Conservation (phyloP, 2,797 vertebrate genomes). For the Choloepus didactylus region DNA sequence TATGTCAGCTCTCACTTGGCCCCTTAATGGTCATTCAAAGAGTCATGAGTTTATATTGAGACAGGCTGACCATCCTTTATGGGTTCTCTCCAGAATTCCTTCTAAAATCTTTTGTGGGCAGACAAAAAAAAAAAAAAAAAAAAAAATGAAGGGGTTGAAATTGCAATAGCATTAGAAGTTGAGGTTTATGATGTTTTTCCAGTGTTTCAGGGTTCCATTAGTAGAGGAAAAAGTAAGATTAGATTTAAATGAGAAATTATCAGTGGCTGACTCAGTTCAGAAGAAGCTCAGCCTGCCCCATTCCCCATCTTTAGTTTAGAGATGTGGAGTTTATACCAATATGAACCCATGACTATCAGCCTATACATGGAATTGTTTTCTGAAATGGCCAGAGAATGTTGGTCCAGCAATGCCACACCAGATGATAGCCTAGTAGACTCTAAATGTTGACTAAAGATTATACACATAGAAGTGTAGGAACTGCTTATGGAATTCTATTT, state of each 20-base stretch:
- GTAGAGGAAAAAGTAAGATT: not conserved
- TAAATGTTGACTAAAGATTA: not conserved
- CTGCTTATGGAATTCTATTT: not conserved
- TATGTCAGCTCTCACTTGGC: not conserved
- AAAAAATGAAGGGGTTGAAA: not conserved
- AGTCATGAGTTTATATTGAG: not conserved
- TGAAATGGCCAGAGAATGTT: not conserved
- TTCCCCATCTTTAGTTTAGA: not conserved
- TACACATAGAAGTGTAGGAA: not conserved
- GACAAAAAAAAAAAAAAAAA: not conserved
- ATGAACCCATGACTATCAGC: not conserved
- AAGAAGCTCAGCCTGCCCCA: not conserved
- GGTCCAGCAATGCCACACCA: not conserved
- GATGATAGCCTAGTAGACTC: not conserved
- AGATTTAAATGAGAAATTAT: not conserved
- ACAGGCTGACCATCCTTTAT: not conserved
- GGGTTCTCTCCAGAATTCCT: not conserved
- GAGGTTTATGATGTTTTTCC: not conserved
- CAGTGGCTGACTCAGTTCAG: not conserved
- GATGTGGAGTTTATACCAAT: not conserved
- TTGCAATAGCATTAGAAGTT: not conserved
- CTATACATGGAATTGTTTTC: not conserved
- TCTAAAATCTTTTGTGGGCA: not conserved
- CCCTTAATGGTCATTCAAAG: not conserved
- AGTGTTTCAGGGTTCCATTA: not conserved